phyloP scores from a whole-genome alignment of 2,113 vertebrate species.

The Trinectes maculatus region DNA sequence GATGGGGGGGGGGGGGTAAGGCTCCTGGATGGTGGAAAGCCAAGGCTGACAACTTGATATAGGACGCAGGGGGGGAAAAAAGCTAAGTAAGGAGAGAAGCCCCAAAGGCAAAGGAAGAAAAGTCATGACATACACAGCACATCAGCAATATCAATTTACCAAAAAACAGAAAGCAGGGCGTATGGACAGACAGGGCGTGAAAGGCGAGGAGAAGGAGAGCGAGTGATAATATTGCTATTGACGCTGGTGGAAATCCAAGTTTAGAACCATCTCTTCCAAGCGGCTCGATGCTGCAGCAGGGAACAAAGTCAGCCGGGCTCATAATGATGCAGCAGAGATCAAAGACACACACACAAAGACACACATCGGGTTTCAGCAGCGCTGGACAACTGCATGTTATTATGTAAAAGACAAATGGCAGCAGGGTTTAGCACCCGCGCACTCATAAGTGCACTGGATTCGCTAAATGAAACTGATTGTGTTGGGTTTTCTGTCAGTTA shows the following conservation, averaged over 20 bases:
- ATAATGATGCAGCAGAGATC: constrained; percentile 58
- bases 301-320: constrained; percentile 18
- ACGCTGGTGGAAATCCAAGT: constrained; percentile 49
- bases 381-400: constrained; percentile 14
- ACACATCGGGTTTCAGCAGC: constrained; percentile 30
- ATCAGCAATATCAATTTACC: constrained; percentile 70
- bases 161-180: constrained; percentile 33
- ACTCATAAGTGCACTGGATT: constrained; percentile 10
- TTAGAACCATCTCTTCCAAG: constrained; percentile 62
- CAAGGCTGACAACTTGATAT: constrained; percentile 70
- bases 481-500: background rate
- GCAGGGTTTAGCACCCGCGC: too few relatives aligned
- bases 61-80: constrained; percentile 48
- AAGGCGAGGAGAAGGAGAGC: constrained; percentile 10
- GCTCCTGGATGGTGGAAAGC: constrained; percentile 58
- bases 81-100: constrained; percentile 62
- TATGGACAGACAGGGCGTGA: constrained; percentile 25
- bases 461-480: background rate
- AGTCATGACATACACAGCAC: constrained; percentile 60
- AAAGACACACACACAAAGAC: constrained; percentile 41
- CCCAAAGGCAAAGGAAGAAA: constrained; percentile 56
- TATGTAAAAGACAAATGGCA: constrained; percentile 26
- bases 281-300: constrained; percentile 16
- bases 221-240: constrained; percentile 44
- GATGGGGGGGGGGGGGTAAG: constrained; percentile 59